phyloP scores from a whole-genome alignment of 2,113 vertebrate species.

The Haemorhous mexicanus region DNA sequence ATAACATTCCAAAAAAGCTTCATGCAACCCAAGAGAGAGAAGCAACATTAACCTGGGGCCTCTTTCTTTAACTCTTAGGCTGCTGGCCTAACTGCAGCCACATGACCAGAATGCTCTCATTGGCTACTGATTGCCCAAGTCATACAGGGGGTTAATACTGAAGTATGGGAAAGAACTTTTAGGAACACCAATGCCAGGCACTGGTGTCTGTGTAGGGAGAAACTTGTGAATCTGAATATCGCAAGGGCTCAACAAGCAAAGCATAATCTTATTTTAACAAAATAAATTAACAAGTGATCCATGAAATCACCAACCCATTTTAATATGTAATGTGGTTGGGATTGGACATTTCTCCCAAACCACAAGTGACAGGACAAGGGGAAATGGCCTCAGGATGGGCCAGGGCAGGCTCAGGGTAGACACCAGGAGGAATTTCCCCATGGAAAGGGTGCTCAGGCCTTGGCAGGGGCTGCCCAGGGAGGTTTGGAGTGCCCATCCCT shows the following conservation, averaged over 20 bases:
- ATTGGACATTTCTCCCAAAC: not conserved
- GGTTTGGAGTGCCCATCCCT: not conserved
- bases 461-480: not conserved
- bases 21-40: not conserved
- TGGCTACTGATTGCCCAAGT: not conserved
- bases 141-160: not conserved
- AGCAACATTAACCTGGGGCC: not conserved
- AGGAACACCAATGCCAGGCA: not conserved
- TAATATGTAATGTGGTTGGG: not conserved
- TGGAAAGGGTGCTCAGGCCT: not conserved
- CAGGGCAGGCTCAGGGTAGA: not conserved
- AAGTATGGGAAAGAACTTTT: not conserved
- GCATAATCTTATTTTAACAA: not conserved
- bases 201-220: not conserved
- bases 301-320: not conserved
- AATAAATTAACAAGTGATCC: not conserved
- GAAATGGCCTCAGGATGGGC: accelerated
- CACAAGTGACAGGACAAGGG: not conserved
- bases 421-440: accelerated
- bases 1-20: not conserved
- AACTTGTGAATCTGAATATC: accelerated
- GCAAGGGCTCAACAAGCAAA: not conserved
- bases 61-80: not conserved
- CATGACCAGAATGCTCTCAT: not conserved
- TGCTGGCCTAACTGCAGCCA: not conserved